Evolutionary conservation across 2,113 vertebrate species (phyloP).

Genomic region (Gambusia affinis): DNA sequence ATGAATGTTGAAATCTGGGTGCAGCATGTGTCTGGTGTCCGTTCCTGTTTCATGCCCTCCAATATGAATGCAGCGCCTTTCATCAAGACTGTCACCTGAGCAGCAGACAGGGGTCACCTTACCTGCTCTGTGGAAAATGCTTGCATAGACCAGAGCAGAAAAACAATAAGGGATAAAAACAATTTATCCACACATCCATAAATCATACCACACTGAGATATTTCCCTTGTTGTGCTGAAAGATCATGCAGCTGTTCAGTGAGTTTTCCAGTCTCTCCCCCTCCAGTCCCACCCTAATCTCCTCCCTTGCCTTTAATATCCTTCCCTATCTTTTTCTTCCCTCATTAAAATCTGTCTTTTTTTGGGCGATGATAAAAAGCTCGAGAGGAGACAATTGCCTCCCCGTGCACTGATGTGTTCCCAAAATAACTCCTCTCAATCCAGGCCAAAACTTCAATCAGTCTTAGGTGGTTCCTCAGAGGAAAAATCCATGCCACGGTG

Average conservation of each 20-base stretch:
- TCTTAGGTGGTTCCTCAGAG: slow-evolving; percentile 60
- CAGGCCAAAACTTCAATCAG: slow-evolving; percentile 69
- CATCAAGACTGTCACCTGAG: slow-evolving; percentile 55
- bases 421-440: slow-evolving; percentile 76
- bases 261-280: not conserved
- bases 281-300: not conserved
- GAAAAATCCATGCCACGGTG: slow-evolving; percentile 38
- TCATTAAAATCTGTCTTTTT: slow-evolving; percentile 46
- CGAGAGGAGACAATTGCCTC: slow-evolving; percentile 74
- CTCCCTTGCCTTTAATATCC: not conserved
- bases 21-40: slow-evolving; percentile 42
- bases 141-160: slow-evolving; percentile 21
- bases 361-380: slow-evolving; percentile 64
- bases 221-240: not conserved
- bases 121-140: slow-evolving; percentile 54
- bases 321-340: slow-evolving; percentile 2
- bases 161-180: not conserved
- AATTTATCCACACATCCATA: slow-evolving; percentile 2
- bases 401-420: slow-evolving; percentile 65
- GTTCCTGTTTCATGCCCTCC: slow-evolving; percentile 28
- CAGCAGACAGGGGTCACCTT: slow-evolving; percentile 50
- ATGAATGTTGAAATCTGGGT: slow-evolving; percentile 61
- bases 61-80: slow-evolving; percentile 53
- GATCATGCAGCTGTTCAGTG: not conserved
- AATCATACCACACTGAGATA: slow-evolving; percentile 1